phyloP scores from a whole-genome alignment of 2,113 vertebrate genomes.

The Pelusios castaneus region DNA sequence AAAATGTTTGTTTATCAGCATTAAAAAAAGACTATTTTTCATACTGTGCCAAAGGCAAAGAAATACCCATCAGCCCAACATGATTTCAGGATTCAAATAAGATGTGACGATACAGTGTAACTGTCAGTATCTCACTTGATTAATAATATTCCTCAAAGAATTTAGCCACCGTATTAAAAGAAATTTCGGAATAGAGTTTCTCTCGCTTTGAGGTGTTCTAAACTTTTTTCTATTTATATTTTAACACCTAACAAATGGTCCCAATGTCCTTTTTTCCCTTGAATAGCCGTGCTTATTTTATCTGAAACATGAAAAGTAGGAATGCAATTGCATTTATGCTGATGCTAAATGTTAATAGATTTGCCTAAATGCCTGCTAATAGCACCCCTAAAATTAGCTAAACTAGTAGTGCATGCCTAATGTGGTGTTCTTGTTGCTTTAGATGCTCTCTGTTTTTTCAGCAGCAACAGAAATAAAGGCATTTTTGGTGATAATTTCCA shows the following conservation, averaged over 20 bases:
- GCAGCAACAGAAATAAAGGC: slow-evolving; percentile 21
- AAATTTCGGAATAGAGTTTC: not conserved
- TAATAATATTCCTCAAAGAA: not conserved
- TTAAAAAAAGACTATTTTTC: slow-evolving; percentile 33
- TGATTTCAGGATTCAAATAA: not conserved
- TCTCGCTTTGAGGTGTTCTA: not conserved
- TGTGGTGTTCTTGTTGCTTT: slow-evolving; percentile 71
- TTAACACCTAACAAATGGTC: slow-evolving; percentile 28
- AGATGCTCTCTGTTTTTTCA: slow-evolving; percentile 58
- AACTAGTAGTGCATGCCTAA: slow-evolving; percentile 79
- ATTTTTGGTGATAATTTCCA: slow-evolving; percentile 32
- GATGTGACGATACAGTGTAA: not conserved
- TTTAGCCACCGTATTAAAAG: not conserved
- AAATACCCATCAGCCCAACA: not conserved
- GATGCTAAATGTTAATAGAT: slow-evolving; percentile 80
- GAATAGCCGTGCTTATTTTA: slow-evolving; percentile 65
- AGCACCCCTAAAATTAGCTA: slow-evolving; percentile 79
- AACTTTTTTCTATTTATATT: not conserved
- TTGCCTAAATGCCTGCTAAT: slow-evolving; percentile 78
- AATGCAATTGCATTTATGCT: slow-evolving; percentile 72
- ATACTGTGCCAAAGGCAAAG: slow-evolving; percentile 32
- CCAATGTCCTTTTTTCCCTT: slow-evolving; percentile 23
- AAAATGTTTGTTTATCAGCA: not conserved
- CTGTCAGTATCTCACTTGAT: not conserved
- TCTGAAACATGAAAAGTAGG: slow-evolving; percentile 66